Percentiles rank a stretch among this genome's conserved stretches.
Conservation (phyloP, 2,797 vertebrate species). For the Thamnophis elegans region DNA sequence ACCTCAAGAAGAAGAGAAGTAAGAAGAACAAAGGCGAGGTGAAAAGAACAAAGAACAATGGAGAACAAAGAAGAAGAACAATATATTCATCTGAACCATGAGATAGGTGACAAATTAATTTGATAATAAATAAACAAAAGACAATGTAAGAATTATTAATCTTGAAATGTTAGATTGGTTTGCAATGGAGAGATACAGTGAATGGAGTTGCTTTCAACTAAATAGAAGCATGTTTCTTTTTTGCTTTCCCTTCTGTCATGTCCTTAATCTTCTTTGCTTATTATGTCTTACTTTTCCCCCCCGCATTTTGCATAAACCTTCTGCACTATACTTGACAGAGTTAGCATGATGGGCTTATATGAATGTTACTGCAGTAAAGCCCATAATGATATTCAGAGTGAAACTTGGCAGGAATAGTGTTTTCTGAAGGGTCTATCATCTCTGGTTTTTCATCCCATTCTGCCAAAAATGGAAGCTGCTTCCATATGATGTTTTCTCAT, state of each 20-base stretch:
- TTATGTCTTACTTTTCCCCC: neutral
- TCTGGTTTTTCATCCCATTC: neutral
- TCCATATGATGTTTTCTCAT: neutral
- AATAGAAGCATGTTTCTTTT: neutral
- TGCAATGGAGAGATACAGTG: neutral
- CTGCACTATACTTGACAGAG: neutral
- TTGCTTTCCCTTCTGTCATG: neutral
- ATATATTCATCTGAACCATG: neutral
- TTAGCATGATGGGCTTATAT: neutral
- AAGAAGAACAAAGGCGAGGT: neutral
- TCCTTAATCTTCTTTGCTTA: neutral
- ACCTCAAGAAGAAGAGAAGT: neutral
- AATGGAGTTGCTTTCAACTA: neutral
- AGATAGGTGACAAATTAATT: neutral
- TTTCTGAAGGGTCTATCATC: neutral
- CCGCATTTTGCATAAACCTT: neutral
- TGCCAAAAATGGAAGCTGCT: neutral
- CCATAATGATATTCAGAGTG: neutral
- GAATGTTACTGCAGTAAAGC: neutral
- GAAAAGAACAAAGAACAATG: neutral
- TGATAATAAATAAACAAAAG: neutral
- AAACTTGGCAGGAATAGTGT: neutral
- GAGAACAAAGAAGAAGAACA: neutral
- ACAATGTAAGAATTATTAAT: neutral
- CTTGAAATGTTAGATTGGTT: neutral